A percentile compares a stretch with the other conserved stretches of the same genome.
phyloP scores from a whole-genome alignment of 2,888 invertebrate species.

The Xanthia icteritia region DNA sequence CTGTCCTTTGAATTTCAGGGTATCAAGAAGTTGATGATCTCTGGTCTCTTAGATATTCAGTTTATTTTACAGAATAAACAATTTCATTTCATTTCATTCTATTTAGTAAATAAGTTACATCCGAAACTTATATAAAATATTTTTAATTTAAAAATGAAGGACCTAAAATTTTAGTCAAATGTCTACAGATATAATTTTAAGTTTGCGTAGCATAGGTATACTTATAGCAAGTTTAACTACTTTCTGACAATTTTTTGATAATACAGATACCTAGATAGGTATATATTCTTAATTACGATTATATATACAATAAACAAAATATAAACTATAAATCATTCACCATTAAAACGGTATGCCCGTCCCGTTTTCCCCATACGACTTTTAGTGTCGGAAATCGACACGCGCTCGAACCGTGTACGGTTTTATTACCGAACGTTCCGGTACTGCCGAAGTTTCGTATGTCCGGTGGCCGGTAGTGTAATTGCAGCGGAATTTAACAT shows the following conservation, averaged over 20 bases:
- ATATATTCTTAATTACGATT: conserved; percentile 7
- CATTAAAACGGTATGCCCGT: conserved; percentile 57
- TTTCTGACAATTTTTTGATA: background rate
- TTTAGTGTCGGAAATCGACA: conserved; percentile 62
- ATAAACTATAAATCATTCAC: conserved; percentile 45
- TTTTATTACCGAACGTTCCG: conserved; percentile 63
- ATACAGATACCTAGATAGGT: background rate
- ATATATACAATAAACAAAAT: conserved; percentile 50
- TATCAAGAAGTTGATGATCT: background rate
- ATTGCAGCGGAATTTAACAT: conserved; percentile 48
- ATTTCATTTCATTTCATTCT: no score
- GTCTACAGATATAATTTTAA: background rate
- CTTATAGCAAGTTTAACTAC: no score
- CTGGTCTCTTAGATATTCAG: background rate
- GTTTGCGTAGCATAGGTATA: background rate
- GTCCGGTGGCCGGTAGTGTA: conserved; percentile 59
- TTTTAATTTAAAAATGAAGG: background rate
- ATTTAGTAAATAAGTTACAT: background rate
- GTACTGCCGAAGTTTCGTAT: conserved; percentile 53
- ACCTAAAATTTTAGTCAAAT: background rate
- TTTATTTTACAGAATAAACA: no score
- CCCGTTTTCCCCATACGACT: conserved; percentile 57
- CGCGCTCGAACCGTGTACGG: conserved; percentile 56
- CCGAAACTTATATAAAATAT: background rate
- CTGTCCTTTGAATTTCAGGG: background rate